Evolutionary conservation across 1,140 invertebrate species (phyloP).

Genomic region (Argopecten irradians): DNA sequence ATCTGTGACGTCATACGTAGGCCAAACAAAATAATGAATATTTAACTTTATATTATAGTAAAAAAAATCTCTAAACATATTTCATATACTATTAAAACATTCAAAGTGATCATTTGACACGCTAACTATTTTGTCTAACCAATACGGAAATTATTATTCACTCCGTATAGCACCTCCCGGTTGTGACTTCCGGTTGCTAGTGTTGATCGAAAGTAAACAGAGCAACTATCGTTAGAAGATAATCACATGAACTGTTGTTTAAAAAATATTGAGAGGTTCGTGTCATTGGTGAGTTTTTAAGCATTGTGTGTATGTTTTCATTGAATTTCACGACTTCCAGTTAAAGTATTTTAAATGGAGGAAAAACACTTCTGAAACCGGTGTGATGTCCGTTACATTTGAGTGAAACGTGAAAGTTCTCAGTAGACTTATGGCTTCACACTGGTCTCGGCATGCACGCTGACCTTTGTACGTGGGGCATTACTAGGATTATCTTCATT

Average conservation of each 20-base stretch:
- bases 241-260: neutral
- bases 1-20: neutral
- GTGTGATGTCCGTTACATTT: neutral
- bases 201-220: constrained; percentile 21
- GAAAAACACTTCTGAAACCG: neutral
- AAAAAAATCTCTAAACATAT: too few species aligned
- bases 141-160: neutral
- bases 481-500: too few species aligned
- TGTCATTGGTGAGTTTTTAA: neutral
- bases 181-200: neutral
- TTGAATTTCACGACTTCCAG: too few species aligned
- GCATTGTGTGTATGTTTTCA: neutral
- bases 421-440: neutral
- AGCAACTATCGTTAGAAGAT: neutral
- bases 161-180: neutral
- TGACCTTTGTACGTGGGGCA: neutral
- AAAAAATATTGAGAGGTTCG: neutral
- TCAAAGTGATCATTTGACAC: too few species aligned
- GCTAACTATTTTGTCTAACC: neutral
- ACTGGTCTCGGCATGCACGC: neutral
- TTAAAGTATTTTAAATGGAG: too few species aligned
- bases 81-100: too few species aligned
- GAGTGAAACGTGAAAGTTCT: neutral
- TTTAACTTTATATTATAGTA: too few species aligned
- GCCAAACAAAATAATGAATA: too few species aligned